These are phyloP conservation scores for Ctenoplectra terminalis DNA, from an alignment of 1,140 invertebrate species.

Conservation along the genomic window DNA sequence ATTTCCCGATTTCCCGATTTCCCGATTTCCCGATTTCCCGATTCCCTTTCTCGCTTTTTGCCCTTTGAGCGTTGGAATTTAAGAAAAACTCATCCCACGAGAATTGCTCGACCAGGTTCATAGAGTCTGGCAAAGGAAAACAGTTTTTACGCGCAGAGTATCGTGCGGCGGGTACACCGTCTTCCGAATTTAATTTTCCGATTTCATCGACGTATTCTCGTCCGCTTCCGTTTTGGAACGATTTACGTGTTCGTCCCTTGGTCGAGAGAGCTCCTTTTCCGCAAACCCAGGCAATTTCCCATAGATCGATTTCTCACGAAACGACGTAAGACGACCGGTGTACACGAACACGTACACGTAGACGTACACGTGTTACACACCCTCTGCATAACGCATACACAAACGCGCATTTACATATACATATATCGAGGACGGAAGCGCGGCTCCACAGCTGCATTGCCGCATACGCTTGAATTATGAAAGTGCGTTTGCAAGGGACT, in stretches of 20 bases:
- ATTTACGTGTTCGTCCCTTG: neutral
- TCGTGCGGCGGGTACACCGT: too few relatives aligned
- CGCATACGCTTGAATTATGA: slow-evolving; percentile 64
- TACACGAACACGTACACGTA: too few relatives aligned
- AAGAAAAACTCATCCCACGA: slow-evolving; percentile 29
- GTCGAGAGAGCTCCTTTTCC: slow-evolving; percentile 36
- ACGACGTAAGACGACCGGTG: slow-evolving; percentile 41
- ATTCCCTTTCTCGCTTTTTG: neutral
- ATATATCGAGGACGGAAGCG: slow-evolving; percentile 21
- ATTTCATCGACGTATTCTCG: slow-evolving; percentile 37
- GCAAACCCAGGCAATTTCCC: slow-evolving; percentile 54
- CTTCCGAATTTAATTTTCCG: slow-evolving; percentile 45
- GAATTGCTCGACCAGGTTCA: too few relatives aligned
- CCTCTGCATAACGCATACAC: neutral
- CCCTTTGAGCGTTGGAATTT: neutral
- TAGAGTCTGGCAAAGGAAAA: slow-evolving; percentile 26
- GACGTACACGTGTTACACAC: neutral
- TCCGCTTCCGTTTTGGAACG: too few relatives aligned
- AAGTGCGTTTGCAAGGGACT: slow-evolving; percentile 61
- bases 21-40: slow-evolving; percentile 18
- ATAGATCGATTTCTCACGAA: slow-evolving; percentile 64
- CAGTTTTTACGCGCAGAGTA: neutral
- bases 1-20: too few relatives aligned
- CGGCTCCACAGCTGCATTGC: slow-evolving; percentile 34
- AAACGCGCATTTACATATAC: neutral